Conservation (phyloP, 2,797 vertebrate species). For the Enteromius thamalakanensis region DNA sequence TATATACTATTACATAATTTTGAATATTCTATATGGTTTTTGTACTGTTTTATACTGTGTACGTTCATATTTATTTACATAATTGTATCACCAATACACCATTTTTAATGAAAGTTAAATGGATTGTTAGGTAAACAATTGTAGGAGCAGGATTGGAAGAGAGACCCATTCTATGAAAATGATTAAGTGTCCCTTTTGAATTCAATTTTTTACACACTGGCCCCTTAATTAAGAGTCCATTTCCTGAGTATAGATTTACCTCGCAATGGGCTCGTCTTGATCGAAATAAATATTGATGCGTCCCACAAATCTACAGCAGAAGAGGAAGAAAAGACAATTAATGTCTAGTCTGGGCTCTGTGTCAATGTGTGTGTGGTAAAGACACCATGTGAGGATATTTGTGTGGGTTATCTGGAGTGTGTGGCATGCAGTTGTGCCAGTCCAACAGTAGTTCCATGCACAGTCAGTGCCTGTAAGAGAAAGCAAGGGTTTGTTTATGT, state of each 20-base stretch:
- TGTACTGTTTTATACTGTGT: not conserved
- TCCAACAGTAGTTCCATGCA: not conserved
- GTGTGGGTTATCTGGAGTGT: constrained; percentile 22
- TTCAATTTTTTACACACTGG: constrained; percentile 36
- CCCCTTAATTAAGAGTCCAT: constrained; percentile 58
- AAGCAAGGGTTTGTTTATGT: constrained; percentile 21
- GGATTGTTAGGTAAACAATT: not conserved
- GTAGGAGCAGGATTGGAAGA: constrained; percentile 19
- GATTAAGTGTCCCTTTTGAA: constrained; percentile 37
- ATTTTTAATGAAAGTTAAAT: constrained; percentile 9
- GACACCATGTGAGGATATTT: constrained; percentile 46
- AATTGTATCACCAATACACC: not conserved
- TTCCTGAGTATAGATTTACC: constrained; percentile 76
- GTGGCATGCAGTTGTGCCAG: constrained; percentile 19
- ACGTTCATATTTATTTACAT: not conserved
- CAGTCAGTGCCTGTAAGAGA: constrained; percentile 24
- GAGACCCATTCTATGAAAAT: constrained; percentile 29
- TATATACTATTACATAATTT: not conserved
- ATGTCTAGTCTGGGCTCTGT: constrained; percentile 15
- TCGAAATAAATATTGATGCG: constrained; percentile 93
- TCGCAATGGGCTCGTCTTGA: constrained; percentile 87
- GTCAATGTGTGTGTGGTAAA: constrained; percentile 43
- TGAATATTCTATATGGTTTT: not conserved
- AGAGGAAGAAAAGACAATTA: constrained; percentile 37
- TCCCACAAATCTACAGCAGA: constrained; percentile 88